Evolutionary conservation across 2,797 vertebrate genomes (phyloP).

Genomic region (Darevskia nairensis): DNA sequence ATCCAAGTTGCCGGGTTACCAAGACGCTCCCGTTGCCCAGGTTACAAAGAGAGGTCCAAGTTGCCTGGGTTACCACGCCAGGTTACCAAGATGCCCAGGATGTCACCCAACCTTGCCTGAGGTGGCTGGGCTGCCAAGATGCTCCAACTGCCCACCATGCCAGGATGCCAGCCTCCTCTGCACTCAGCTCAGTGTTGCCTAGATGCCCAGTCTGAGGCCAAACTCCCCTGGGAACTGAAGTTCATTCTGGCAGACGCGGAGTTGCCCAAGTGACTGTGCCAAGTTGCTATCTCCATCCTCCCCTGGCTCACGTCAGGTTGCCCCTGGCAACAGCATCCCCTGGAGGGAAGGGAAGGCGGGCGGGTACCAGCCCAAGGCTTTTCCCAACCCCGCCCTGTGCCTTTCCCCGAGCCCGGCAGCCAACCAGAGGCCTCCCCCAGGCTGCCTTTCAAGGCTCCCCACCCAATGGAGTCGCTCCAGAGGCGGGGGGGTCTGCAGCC

Average conservation of each 20-base stretch:
- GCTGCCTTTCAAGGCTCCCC: not conserved
- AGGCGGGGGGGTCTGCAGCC: not conserved
- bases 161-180: no score
- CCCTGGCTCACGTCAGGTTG: conserved; percentile 8
- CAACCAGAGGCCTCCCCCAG: not conserved
- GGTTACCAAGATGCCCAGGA: not conserved
- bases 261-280: conserved; percentile 2
- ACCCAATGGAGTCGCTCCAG: not conserved
- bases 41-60: not conserved
- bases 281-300: conserved; percentile 18
- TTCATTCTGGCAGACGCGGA: not conserved
- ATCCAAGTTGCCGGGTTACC: conserved; percentile 4
- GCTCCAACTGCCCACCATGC: not conserved
- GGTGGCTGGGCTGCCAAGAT: no score
- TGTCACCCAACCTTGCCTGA: not conserved
- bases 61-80: not conserved
- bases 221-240: not conserved
- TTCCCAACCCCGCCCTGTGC: not conserved
- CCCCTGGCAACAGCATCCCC: conserved; percentile 32
- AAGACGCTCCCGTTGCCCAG: not conserved
- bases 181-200: not conserved
- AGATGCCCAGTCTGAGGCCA: not conserved
- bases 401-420: not conserved
- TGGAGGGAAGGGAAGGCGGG: not conserved
- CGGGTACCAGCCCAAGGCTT: conserved; percentile 28